Conservation (phyloP, 92 coral and sea anemone species). For the Ricordea florida region DNA sequence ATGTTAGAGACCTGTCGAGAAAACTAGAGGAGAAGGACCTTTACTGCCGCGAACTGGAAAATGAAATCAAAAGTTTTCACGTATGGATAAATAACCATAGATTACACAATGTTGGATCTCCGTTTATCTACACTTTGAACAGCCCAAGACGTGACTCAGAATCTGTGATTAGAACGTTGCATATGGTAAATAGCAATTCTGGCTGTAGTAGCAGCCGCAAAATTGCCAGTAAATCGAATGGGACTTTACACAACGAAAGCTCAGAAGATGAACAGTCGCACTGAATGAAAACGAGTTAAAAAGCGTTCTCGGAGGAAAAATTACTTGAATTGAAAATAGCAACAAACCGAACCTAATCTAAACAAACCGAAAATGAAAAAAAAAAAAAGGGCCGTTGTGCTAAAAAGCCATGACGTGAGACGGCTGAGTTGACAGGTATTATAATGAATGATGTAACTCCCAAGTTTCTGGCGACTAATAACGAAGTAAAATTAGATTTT, state of each 20-base stretch:
- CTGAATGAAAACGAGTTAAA: background rate
- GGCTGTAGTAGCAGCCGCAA: slow-evolving; percentile 15
- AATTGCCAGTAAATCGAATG: slow-evolving; percentile 53
- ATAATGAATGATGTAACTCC: too few species aligned
- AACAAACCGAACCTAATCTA: too few species aligned
- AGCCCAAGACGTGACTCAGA: slow-evolving; percentile 54
- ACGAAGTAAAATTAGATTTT: too few species aligned
- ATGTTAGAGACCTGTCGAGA: slow-evolving; percentile 82
- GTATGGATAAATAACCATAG: slow-evolving; percentile 78
- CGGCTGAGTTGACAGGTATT: too few species aligned
- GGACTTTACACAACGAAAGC: slow-evolving; percentile 39
- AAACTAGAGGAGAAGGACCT: slow-evolving; percentile 89
- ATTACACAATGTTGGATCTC: slow-evolving; percentile 45
- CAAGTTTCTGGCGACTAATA: too few species aligned
- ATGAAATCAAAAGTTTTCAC: slow-evolving; percentile 77
- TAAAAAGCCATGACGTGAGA: too few species aligned
- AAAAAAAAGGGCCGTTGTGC: too few species aligned
- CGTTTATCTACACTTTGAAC: slow-evolving; percentile 29
- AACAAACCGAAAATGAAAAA: too few species aligned
- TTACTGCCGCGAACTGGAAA: slow-evolving; percentile 81
- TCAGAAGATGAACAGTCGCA: slow-evolving; percentile 70
- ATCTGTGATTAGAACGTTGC: slow-evolving; percentile 70
- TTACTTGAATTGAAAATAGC: too few species aligned
- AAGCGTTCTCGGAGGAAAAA: too few species aligned
- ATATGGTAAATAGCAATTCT: slow-evolving; percentile 68